Evolutionary conservation across 2,113 vertebrate genomes (phyloP).

Genomic region (Periophthalmus modestus): DNA sequence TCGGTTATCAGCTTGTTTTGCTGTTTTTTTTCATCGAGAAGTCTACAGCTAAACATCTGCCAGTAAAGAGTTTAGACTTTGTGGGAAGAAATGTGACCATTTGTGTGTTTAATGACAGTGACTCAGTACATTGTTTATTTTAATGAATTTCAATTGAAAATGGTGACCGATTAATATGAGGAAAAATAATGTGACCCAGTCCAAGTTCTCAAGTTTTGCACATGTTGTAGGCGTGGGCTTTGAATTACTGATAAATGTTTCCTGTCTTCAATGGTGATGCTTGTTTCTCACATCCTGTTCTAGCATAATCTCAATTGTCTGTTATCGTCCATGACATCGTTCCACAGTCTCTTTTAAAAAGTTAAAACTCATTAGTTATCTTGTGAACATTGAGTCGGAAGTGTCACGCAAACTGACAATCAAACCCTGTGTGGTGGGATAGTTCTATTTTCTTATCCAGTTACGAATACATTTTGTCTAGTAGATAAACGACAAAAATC

Average conservation of each 20-base stretch:
- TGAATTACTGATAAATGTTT: slow-evolving; percentile 49
- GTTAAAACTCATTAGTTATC: neutral
- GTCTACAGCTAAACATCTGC: too few species aligned
- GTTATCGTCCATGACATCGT: slow-evolving; percentile 8
- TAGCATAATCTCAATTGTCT: slow-evolving; percentile 13
- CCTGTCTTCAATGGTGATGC: slow-evolving; percentile 26
- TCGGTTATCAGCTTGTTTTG: neutral
- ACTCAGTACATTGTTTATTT: neutral
- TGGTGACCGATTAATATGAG: neutral
- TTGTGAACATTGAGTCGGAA: neutral
- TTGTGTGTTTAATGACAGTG: neutral
- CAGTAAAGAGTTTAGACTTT: too few species aligned
- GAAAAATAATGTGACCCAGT: neutral
- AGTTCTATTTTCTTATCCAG: neutral
- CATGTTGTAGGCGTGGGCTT: slow-evolving; percentile 8
- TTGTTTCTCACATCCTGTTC: slow-evolving; percentile 37
- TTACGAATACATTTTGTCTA: neutral
- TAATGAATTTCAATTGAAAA: neutral
- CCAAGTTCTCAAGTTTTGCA: neutral
- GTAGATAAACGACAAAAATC: neutral
- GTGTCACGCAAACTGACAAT: neutral
- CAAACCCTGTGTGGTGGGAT: neutral
- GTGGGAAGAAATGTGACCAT: too few species aligned
- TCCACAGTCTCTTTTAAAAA: slow-evolving; percentile 1
- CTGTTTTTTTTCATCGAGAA: neutral